Evolutionary conservation across 2,113 vertebrate species (phyloP).

Genomic region (Abramis brama): DNA sequence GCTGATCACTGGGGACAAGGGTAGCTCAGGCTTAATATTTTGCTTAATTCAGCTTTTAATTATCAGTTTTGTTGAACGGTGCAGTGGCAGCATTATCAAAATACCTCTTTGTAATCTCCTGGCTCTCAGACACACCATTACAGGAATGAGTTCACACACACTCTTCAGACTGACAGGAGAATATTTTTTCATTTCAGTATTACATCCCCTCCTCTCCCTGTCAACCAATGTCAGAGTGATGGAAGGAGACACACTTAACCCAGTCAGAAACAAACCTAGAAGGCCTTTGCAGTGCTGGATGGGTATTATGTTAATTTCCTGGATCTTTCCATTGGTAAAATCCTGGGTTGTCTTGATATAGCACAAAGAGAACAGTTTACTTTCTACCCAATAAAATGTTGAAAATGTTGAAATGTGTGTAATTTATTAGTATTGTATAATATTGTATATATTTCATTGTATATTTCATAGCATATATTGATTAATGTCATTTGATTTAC

Average conservation of each 20-base stretch:
- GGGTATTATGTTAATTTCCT: neutral
- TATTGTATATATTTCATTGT: no score
- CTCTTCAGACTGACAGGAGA: constrained; percentile 26
- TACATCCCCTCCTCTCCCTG: constrained; percentile 4
- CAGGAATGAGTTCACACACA: constrained; percentile 59
- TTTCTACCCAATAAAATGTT: no score
- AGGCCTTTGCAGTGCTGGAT: neutral
- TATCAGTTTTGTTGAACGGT: constrained; percentile 62
- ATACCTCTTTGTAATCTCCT: constrained; percentile 60
- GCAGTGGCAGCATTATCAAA: constrained; percentile 65
- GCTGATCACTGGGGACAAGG: constrained; percentile 55
- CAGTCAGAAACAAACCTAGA: constrained; percentile 28
- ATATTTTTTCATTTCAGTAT: constrained; percentile 45
- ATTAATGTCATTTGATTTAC: neutral
- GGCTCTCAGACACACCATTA: constrained; percentile 60
- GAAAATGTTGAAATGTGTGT: no score
- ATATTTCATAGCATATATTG: no score
- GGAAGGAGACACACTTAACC: constrained; percentile 4
- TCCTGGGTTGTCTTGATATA: neutral
- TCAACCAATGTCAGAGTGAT: constrained; percentile 12
- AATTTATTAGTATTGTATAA: no score
- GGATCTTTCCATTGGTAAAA: neutral
- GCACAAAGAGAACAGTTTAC: neutral
- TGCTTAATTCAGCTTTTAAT: constrained; percentile 60
- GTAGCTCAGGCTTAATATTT: constrained; percentile 46